phyloP scores from a whole-genome alignment of 2,113 vertebrate species.

The Etheostoma spectabile region DNA sequence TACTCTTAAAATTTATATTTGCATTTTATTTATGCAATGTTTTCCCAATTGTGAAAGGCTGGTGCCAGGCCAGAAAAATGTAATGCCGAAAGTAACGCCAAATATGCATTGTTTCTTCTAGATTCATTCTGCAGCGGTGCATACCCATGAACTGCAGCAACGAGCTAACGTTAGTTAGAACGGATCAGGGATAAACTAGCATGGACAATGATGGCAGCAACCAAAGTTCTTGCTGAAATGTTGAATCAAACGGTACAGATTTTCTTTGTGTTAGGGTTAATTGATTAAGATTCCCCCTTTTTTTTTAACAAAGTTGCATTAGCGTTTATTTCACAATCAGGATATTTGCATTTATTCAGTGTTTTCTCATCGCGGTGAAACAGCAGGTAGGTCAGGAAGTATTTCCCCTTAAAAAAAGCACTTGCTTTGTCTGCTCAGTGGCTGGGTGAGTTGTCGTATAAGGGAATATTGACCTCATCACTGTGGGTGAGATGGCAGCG shows the following conservation, averaged over 20 bases:
- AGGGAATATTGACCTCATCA: slow-evolving; percentile 70
- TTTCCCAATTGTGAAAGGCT: too few species aligned
- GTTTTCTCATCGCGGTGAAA: not conserved
- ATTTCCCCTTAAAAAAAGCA: slow-evolving; percentile 69
- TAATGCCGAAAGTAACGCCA: too few species aligned
- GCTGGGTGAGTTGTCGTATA: slow-evolving; percentile 32
- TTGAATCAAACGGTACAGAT: not conserved
- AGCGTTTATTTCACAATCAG: not conserved
- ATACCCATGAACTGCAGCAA: too few species aligned
- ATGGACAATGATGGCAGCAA: too few species aligned
- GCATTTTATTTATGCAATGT: too few species aligned
- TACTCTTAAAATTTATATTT: too few species aligned
- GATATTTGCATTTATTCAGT: not conserved
- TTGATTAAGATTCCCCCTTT: not conserved
- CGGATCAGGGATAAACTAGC: too few species aligned
- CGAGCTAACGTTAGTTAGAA: too few species aligned
- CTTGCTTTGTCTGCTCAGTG: slow-evolving; percentile 69
- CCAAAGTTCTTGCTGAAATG: not conserved
- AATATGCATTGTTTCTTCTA: too few species aligned
- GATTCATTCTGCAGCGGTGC: too few species aligned
- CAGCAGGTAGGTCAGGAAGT: not conserved
- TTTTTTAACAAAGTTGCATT: not conserved
- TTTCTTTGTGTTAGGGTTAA: too few species aligned
- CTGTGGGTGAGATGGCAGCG: slow-evolving; percentile 79
- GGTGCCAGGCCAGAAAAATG: too few species aligned